Evolutionary conservation across 2,113 vertebrate species (phyloP), one percentile per base, ranked within the genome.

Genomic region (Potamarius usumacintae): DNA sequence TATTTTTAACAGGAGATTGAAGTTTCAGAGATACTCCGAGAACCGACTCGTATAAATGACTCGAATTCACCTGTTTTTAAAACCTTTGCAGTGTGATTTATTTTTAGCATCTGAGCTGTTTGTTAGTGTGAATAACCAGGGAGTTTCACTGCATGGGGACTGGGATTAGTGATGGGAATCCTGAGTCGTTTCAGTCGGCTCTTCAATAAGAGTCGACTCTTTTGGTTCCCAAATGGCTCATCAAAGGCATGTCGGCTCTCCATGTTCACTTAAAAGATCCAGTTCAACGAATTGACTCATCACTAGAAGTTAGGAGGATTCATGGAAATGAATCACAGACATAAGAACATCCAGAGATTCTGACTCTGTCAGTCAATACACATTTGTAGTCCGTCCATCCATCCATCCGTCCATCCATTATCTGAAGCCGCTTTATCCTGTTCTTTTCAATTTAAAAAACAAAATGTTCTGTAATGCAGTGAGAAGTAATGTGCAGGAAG

Each of bases 1-100:
- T 96, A 96, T 96, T 96, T 95, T 94, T 95, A 95, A 27, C 93
- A 83, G 7, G 48, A 91, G 90, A 90, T 89, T 85, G 90, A 87
- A 82, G 88, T 91, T 90, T 89, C 84, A 48, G 34, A 42, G 34
- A 42, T 42, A 42, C 34, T 42, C 34, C 2, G 9, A n/a, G 77
- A 79, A 11, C 53, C 53, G n/a, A 80, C n/a, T 17, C 12, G 7
- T 8, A 27, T 17, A 6, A 50, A 52, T 1, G 48, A 42, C 17
- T 7, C 1, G 7, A 34, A 10, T 74, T 22, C 30, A 2, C 30
- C 1, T 34, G 6, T 76, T 76, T 22, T 9, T 48, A 1, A 50
- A 22, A 20, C 10, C 15, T 42, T 25, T 52, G 18, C 42, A 76
- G 4, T 22, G 18, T 4, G 5, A 50, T 76, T 76, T 50, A 42